Evolutionary conservation across 2,797 vertebrate genomes (phyloP).

Genomic region (Antrozous pallidus): DNA sequence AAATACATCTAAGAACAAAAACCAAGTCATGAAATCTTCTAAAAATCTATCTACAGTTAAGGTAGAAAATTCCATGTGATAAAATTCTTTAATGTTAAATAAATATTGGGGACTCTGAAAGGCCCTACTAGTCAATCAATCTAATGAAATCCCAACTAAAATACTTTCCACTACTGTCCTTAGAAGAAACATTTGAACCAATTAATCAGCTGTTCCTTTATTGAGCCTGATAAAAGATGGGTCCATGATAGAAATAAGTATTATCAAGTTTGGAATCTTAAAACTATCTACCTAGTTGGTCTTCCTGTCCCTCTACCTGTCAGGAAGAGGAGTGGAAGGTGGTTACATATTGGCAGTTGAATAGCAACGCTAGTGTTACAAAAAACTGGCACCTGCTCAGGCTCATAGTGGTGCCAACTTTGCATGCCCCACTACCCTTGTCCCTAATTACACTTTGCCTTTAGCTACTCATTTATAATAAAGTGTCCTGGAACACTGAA

Average conservation of each 20-base stretch:
- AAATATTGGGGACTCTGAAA: not conserved
- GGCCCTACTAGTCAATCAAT: not conserved
- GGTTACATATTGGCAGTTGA: not conserved
- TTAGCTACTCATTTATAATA: conserved; percentile 66
- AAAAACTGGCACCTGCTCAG: not conserved
- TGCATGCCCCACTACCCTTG: conserved; percentile 10
- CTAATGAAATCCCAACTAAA: not conserved
- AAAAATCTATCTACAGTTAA: not conserved
- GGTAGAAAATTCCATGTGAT: not conserved
- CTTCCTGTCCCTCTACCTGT: not conserved
- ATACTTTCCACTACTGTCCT: not conserved
- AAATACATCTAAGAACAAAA: not conserved
- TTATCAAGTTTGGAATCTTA: not conserved
- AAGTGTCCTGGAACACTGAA: conserved; percentile 38
- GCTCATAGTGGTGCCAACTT: not conserved
- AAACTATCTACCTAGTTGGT: not conserved
- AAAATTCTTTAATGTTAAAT: conserved; percentile 29
- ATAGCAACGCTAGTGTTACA: not conserved
- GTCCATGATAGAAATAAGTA: not conserved
- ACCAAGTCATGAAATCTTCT: not conserved
- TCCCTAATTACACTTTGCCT: conserved; percentile 53
- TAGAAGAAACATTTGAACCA: not conserved
- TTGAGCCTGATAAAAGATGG: not conserved
- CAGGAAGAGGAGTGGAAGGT: not conserved
- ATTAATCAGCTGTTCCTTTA: not conserved